Evolutionary conservation across 2,113 vertebrate genomes (phyloP).

Genomic region (Synodontis membranacea): DNA sequence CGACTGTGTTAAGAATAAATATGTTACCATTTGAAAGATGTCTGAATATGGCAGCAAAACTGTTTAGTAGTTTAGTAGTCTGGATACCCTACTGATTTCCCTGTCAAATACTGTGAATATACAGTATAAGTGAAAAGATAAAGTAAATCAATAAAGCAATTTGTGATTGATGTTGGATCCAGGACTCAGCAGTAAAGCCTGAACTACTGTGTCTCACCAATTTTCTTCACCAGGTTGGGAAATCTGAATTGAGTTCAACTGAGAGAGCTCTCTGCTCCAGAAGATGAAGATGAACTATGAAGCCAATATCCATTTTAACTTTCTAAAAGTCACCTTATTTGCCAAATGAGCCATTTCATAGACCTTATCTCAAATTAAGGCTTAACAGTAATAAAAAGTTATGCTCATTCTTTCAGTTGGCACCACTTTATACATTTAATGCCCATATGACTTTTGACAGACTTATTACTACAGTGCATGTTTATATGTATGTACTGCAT

Average conservation of each 20-base stretch:
- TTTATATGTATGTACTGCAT: too few species aligned
- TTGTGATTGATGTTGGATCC: background rate
- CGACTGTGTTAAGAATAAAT: too few species aligned
- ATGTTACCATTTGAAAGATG: background rate
- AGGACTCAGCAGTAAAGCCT: background rate
- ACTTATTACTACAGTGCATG: background rate
- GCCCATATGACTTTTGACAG: too few species aligned
- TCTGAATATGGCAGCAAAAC: background rate
- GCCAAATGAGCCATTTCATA: background rate
- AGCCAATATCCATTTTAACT: background rate
- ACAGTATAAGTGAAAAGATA: background rate
- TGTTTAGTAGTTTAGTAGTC: too few species aligned
- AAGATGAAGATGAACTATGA: background rate
- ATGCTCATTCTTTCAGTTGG: background rate
- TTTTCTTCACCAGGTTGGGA: background rate
- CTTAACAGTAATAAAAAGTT: background rate
- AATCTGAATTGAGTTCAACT: background rate
- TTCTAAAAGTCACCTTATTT: constrained; percentile 5
- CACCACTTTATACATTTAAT: background rate
- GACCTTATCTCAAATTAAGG: background rate
- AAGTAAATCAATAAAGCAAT: background rate
- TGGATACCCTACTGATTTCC: background rate
- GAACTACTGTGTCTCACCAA: background rate
- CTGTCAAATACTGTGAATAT: background rate
- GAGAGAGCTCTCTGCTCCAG: background rate